These are phyloP conservation scores for Capreolus pygargus DNA, from an alignment of 2,113 vertebrate genomes.

Conservation along the genomic window DNA sequence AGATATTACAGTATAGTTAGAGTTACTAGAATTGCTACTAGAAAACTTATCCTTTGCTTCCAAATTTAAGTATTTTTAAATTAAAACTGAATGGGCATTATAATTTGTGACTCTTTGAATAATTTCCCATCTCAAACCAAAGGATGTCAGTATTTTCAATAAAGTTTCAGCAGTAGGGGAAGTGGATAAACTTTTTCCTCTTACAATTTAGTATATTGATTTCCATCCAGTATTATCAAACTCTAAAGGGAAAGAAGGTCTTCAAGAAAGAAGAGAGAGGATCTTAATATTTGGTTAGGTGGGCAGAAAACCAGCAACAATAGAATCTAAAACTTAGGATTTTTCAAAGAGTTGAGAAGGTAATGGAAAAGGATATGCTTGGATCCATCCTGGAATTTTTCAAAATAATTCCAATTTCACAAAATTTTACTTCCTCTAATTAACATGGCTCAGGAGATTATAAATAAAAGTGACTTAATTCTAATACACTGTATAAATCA, in stretches of 20 bases:
- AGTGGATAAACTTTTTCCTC: background rate
- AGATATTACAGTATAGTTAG: background rate
- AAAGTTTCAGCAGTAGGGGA: background rate
- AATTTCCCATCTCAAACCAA: background rate
- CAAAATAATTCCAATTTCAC: background rate
- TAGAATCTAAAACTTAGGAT: background rate
- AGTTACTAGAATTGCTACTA: background rate
- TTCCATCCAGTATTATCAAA: background rate
- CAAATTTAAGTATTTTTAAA: background rate
- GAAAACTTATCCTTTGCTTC: background rate
- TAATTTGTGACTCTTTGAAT: background rate
- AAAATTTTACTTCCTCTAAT: background rate
- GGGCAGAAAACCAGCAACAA: background rate
- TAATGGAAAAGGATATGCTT: background rate
- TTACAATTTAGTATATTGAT: background rate
- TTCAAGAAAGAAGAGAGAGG: background rate
- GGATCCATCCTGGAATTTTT: background rate
- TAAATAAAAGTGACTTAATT: background rate
- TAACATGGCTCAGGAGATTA: background rate
- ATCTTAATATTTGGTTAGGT: background rate
- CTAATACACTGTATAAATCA: background rate
- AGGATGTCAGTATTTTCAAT: background rate
- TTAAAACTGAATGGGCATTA: background rate
- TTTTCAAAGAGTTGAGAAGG: background rate
- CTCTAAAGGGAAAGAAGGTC: background rate